Conservation (phyloP, 1,140 invertebrate genomes). For the Lerema accius region DNA sequence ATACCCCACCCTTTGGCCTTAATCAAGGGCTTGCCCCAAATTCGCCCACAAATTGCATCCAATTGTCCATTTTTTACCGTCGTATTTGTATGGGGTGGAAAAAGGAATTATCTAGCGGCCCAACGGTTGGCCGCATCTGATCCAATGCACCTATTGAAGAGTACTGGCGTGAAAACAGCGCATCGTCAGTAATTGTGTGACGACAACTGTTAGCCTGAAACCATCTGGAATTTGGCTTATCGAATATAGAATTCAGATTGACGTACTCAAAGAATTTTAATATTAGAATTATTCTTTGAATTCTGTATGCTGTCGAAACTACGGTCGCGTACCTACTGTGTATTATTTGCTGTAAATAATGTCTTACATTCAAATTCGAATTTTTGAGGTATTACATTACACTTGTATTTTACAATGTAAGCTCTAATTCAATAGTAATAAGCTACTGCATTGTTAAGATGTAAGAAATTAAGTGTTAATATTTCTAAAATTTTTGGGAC, state of each 20-base stretch:
- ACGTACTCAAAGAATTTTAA: not conserved
- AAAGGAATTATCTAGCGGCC: slow-evolving; percentile 62
- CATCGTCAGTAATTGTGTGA: slow-evolving; percentile 50
- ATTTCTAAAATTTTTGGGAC: too few species aligned
- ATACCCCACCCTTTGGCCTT: slow-evolving; percentile 61
- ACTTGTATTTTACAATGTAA: too few species aligned
- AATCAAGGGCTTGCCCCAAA: slow-evolving; percentile 75
- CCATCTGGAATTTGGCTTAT: slow-evolving; percentile 54
- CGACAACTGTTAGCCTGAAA: slow-evolving; percentile 46
- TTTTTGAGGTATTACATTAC: too few species aligned
- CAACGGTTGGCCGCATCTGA: slow-evolving; percentile 59
- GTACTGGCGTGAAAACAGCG: slow-evolving; percentile 64
- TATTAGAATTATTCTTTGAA: too few species aligned
- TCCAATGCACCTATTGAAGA: slow-evolving; percentile 62
- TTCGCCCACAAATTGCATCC: slow-evolving; percentile 81
- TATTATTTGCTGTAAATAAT: too few species aligned
- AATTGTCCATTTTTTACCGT: slow-evolving; percentile 81
- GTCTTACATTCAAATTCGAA: too few species aligned
- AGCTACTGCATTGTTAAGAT: too few species aligned
- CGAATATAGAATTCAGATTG: not conserved
- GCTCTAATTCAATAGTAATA: too few species aligned
- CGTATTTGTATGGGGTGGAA: slow-evolving; percentile 66
- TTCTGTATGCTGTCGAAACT: too few species aligned
- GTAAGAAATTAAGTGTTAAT: too few species aligned
- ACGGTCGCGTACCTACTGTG: too few species aligned